Evolutionary conservation across 1,140 invertebrate genomes (phyloP).

Genomic region (Nebria ingens): DNA sequence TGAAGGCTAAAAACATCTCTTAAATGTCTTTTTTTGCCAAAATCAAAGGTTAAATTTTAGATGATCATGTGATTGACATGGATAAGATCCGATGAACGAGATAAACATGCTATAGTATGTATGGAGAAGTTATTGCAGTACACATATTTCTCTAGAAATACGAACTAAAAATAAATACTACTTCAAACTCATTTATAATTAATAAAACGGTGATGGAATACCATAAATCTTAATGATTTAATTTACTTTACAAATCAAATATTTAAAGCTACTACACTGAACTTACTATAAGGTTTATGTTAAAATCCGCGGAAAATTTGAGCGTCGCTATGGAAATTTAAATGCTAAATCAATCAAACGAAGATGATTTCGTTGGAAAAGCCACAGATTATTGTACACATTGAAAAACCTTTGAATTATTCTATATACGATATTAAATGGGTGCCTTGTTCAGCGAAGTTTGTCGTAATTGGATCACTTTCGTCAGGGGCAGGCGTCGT

Average conservation of each 20-base stretch:
- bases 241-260: too few relatives aligned
- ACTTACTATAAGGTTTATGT: too few relatives aligned
- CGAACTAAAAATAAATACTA: too few relatives aligned
- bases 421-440: conserved; percentile 88
- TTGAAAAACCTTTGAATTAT: conserved; percentile 73
- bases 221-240: neutral
- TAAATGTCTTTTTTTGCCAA: too few relatives aligned
- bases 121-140: too few relatives aligned
- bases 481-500: conserved; percentile 74
- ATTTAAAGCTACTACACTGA: too few relatives aligned
- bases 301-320: too few relatives aligned
- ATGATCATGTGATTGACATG: neutral
- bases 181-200: neutral
- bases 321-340: too few relatives aligned
- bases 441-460: conserved; percentile 88
- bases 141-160: too few relatives aligned
- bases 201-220: neutral
- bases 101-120: neutral
- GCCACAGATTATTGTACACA: conserved; percentile 82
- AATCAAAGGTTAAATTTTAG: neutral
- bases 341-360: neutral
- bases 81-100: neutral
- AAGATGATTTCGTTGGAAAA: conserved; percentile 51
- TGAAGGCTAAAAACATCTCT: too few relatives aligned
- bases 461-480: conserved; percentile 76